phyloP scores from a whole-genome alignment of 2,113 vertebrate species.

The Hippocampus zosterae region DNA sequence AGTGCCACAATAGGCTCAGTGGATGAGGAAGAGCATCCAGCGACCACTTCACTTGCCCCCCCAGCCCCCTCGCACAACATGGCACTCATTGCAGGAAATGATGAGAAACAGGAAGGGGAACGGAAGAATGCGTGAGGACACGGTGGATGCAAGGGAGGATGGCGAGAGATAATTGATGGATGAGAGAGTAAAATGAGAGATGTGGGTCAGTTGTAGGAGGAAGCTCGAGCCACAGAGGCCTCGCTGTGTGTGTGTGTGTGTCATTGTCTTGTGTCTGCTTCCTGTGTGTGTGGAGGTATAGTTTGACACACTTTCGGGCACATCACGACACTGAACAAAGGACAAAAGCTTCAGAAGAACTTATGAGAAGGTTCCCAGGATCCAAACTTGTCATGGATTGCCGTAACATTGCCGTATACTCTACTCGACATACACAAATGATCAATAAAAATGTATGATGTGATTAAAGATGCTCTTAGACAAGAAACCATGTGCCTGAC shows the following conservation, averaged over 20 bases:
- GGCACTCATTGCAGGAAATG: constrained; percentile 28
- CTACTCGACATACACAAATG: not conserved
- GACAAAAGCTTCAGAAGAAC: constrained; percentile 10
- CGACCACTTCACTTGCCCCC: constrained; percentile 31
- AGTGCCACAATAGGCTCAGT: constrained; percentile 51
- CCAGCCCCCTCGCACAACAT: constrained; percentile 32
- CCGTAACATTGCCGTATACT: not conserved
- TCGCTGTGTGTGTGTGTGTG: constrained; percentile 13
- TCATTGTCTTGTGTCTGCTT: constrained; percentile 3
- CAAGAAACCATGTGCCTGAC: not conserved
- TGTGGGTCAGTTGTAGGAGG: constrained; percentile 48
- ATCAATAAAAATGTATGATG: not conserved
- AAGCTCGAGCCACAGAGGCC: constrained; percentile 31
- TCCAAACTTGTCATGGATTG: not conserved
- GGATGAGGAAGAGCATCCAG: constrained; percentile 33
- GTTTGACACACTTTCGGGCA: constrained; percentile 15
- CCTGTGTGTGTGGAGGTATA: constrained; percentile 13
- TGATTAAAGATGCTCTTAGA: not conserved
- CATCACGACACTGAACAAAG: constrained; percentile 8
- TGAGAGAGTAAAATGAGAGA: constrained; percentile 13
- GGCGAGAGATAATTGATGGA: constrained; percentile 17
- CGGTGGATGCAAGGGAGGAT: constrained; percentile 21
- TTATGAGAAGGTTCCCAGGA: constrained; percentile 3
- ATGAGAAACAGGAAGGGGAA: constrained; percentile 24
- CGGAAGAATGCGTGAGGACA: constrained; percentile 24